Percentiles rank a stretch among this genome's conserved stretches.
These are phyloP conservation scores for Microcebus jonahi DNA, from an alignment of 2,113 vertebrate genomes.

Conservation along the genomic window DNA sequence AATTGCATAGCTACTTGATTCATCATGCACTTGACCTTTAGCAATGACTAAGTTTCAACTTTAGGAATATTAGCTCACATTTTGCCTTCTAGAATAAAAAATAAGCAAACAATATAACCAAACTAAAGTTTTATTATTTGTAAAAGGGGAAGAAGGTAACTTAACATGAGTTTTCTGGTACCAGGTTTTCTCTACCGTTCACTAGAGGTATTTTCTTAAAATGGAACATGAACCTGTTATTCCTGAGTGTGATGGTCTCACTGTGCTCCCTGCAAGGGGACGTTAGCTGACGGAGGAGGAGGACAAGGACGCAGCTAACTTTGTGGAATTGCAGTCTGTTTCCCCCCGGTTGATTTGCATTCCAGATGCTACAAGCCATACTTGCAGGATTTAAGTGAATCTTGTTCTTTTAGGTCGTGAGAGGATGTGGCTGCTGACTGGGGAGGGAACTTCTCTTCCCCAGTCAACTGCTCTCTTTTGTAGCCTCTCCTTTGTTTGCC, in stretches of 20 bases:
- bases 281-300: accelerated
- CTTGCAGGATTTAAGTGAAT: background rate
- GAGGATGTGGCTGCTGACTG: background rate
- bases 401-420: conserved; percentile 17
- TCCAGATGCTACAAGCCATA: background rate
- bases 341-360: background rate
- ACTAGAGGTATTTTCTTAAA: background rate
- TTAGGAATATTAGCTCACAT: background rate
- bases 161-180: background rate
- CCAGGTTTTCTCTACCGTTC: background rate
- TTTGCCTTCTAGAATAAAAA: background rate
- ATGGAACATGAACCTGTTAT: accelerated
- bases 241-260: background rate
- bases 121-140: background rate
- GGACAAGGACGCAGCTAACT: background rate
- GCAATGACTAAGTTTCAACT: background rate
- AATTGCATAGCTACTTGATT: background rate
- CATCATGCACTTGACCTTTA: background rate
- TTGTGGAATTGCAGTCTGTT: background rate
- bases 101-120: background rate
- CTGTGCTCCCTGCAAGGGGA: background rate
- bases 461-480: accelerated
- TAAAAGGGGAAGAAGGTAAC: background rate
- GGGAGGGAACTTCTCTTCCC: background rate
- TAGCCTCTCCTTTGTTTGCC: background rate